Conservation (phyloP, 1,140 invertebrate genomes). For the Drosophila repleta region DNA sequence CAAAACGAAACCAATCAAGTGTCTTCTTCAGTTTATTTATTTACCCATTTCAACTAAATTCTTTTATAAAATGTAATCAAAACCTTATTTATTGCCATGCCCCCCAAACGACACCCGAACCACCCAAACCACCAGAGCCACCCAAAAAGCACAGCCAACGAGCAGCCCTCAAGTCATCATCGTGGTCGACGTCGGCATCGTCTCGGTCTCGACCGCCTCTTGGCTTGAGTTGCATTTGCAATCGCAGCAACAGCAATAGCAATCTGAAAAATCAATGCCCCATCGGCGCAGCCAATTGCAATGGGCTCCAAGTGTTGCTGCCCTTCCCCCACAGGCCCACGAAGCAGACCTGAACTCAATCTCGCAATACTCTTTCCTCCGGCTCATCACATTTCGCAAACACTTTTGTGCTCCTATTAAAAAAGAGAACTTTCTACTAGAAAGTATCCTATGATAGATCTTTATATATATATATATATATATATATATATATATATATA, state of each 20-base stretch:
- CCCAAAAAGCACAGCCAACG: neutral
- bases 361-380: slow-evolving; percentile 19
- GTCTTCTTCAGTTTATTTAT: slow-evolving; percentile 82
- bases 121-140: neutral
- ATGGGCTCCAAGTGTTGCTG: slow-evolving; percentile 63
- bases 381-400: neutral
- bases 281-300: slow-evolving; percentile 67
- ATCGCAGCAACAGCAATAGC: slow-evolving; percentile 36
- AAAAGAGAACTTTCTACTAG: too few relatives aligned
- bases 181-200: slow-evolving; percentile 27
- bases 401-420: too few relatives aligned
- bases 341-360: slow-evolving; percentile 36
- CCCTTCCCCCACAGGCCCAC: slow-evolving; percentile 29
- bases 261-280: slow-evolving; percentile 72
- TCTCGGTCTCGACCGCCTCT: slow-evolving; percentile 48
- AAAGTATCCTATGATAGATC: too few relatives aligned
- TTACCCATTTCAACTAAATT: slow-evolving; percentile 74
- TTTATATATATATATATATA: too few relatives aligned
- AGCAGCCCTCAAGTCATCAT: slow-evolving; percentile 62
- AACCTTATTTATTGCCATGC: slow-evolving; percentile 78
- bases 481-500: too few relatives aligned
- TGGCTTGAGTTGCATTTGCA: slow-evolving; percentile 77
- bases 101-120: neutral
- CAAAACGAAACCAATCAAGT: slow-evolving; percentile 83
- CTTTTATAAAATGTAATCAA: slow-evolving; percentile 83